Base-by-base conservation (phyloP, 2,888 invertebrate genomes). In the Folsomia candida region DNA sequence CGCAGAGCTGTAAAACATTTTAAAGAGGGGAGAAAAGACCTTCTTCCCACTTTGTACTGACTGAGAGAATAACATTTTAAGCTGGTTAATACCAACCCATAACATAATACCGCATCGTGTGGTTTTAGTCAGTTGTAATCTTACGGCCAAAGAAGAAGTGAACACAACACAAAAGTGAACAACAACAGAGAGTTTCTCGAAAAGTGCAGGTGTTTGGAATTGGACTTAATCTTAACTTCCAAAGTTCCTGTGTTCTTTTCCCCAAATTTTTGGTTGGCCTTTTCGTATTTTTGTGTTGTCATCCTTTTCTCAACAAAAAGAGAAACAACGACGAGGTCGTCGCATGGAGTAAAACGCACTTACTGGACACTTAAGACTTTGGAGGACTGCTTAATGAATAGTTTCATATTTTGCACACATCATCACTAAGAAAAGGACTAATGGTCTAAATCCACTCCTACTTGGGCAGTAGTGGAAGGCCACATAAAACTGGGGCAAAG, bases 171-270 rank as follows among this genome's bases (percentile, higher is more conserved):
- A 59, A 68, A 64, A 37, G 51, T 29, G 67, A 71, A 51, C 47
- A 54, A 67, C 54, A 54, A 71, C 59, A 71, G 29, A 67, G 25
- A 67, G 14, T 37, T 64, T 64, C 37, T 62, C 28, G 27, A 25
- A 68, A 67, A 72, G 76, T 76, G 76, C 76, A 76, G 76, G 76
- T 76, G 76, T 72, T 73, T 75, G 69, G 68, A 71, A 76, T 76
- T 76, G 71, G 74, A 76, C 72, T 72, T 71, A 37, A 37, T 37
- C 37, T 37, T 37, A 68, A 72, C 68, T 72, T 76, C 72, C 76
- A 74, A 72, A 76, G 76, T 74, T 76, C 74, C 76, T 74, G 73
- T 73, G 4, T n/a, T n/a, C n/a, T 69, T 60, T n/a, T n/a, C n/a
- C n/a, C n/a, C n/a, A 4, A 37, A 37, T 37, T 37, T 37, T 37